These are phyloP conservation scores for Rallus limicola DNA, from an alignment of 2,113 vertebrate species.

Conservation along the genomic window DNA sequence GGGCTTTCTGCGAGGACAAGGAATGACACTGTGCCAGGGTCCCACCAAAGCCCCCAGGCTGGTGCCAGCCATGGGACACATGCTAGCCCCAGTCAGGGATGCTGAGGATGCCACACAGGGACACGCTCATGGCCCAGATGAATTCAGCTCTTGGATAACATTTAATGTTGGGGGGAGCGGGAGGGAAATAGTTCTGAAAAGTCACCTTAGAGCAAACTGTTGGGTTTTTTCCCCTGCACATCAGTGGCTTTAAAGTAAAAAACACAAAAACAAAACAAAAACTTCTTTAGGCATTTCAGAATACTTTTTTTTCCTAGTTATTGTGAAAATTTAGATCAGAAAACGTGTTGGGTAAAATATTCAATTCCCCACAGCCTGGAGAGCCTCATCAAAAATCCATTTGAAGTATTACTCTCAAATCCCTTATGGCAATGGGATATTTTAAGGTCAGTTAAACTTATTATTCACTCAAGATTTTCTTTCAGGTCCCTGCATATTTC, in stretches of 20 bases:
- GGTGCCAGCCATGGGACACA: not conserved
- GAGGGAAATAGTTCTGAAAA: not conserved
- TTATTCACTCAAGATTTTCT: constrained; percentile 60
- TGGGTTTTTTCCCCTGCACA: not conserved
- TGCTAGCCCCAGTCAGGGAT: fast-evolving
- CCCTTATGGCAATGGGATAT: constrained; percentile 51
- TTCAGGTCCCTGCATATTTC: constrained; percentile 60
- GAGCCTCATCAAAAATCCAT: constrained; percentile 40
- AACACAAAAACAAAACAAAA: not conserved
- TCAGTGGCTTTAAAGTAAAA: not conserved
- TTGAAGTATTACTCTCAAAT: constrained; percentile 59
- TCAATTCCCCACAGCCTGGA: constrained; percentile 27
- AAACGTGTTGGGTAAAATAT: constrained; percentile 18
- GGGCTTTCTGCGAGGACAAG: not conserved
- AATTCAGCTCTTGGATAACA: not conserved
- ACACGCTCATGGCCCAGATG: no score
- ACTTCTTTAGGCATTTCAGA: not conserved
- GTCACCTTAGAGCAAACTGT: not conserved
- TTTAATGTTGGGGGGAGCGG: fast-evolving
- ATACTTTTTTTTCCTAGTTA: not conserved
- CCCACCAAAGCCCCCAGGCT: not conserved
- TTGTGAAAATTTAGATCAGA: constrained; percentile 18
- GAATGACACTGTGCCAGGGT: not conserved
- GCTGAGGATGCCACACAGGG: not conserved
- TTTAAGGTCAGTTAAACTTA: constrained; percentile 69